phyloP scores from a whole-genome alignment of 2,888 invertebrate genomes.

The Dilophus febrilis region DNA sequence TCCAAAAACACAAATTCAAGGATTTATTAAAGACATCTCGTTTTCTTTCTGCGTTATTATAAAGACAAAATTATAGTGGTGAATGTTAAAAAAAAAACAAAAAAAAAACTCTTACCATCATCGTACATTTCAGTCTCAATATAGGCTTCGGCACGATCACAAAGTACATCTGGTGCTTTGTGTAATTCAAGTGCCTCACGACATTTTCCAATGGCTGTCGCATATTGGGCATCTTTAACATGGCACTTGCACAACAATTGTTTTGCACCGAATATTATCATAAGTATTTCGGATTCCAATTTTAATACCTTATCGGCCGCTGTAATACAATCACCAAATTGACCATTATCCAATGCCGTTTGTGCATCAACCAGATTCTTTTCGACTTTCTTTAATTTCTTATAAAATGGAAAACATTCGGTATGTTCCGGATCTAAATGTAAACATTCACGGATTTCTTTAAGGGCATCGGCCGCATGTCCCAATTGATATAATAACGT shows the following conservation, averaged over 20 bases:
- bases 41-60: no score
- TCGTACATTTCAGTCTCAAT: slow-evolving; percentile 79
- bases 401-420: slow-evolving; percentile 89
- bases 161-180: slow-evolving; percentile 59
- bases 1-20: background rate
- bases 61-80: no score
- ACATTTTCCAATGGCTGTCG: slow-evolving; percentile 61
- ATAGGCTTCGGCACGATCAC: slow-evolving; percentile 87
- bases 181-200: slow-evolving; percentile 58
- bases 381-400: slow-evolving; percentile 84
- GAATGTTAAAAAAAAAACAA: no score
- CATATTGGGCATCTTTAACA: slow-evolving; percentile 45
- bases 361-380: slow-evolving; percentile 56
- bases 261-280: slow-evolving; percentile 58
- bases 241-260: slow-evolving; percentile 69
- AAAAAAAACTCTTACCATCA: slow-evolving; percentile 41
- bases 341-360: slow-evolving; percentile 37
- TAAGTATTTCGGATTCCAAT: slow-evolving; percentile 48
- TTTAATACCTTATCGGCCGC: slow-evolving; percentile 49
- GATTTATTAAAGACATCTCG: no score
- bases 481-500: slow-evolving; percentile 76
- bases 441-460: slow-evolving; percentile 90
- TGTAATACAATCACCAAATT: slow-evolving; percentile 49
- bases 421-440: slow-evolving; percentile 96
- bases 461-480: slow-evolving; percentile 77